Evolutionary conservation across 2,113 vertebrate genomes (phyloP).

Genomic region (Carlito syrichta): DNA sequence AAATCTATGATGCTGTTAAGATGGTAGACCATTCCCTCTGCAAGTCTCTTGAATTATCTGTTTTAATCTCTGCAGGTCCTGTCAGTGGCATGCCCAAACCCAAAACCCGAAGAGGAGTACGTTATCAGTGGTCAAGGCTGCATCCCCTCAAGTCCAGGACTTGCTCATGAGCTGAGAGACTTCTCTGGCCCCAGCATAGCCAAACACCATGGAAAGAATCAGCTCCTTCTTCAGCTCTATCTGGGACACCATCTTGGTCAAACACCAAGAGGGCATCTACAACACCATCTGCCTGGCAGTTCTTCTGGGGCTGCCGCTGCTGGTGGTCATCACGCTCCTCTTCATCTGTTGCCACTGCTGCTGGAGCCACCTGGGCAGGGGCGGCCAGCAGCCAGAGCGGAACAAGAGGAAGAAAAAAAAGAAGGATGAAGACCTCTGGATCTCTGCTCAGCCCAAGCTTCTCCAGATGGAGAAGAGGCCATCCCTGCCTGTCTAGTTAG

Average conservation of each 20-base stretch:
- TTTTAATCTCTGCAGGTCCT: conserved; percentile 49
- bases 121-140: neutral
- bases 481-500: conserved; percentile 80
- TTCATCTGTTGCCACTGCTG: conserved; percentile 95
- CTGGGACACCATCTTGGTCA: conserved; percentile 85
- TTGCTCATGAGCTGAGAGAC: neutral
- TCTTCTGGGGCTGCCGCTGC: conserved; percentile 87
- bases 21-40: neutral
- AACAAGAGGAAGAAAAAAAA: conserved; percentile 89
- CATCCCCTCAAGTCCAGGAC: neutral
- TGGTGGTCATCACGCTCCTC: conserved; percentile 84
- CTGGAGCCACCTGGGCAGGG: conserved; percentile 77
- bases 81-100: neutral
- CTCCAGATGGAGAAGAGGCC: conserved; percentile 88
- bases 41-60: neutral
- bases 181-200: neutral
- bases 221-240: conserved; percentile 87
- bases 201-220: conserved; percentile 80
- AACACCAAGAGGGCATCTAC: conserved; percentile 90
- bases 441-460: conserved; percentile 91
- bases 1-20: neutral
- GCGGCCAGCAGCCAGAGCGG: conserved; percentile 48
- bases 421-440: conserved; percentile 94
- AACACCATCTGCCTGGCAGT: conserved; percentile 92
- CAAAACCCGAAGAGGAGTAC: neutral